Evolutionary conservation across 1,140 invertebrate genomes (phyloP), one percentile per base, ranked within the genome.

Genomic region (Drosophila obscura): DNA sequence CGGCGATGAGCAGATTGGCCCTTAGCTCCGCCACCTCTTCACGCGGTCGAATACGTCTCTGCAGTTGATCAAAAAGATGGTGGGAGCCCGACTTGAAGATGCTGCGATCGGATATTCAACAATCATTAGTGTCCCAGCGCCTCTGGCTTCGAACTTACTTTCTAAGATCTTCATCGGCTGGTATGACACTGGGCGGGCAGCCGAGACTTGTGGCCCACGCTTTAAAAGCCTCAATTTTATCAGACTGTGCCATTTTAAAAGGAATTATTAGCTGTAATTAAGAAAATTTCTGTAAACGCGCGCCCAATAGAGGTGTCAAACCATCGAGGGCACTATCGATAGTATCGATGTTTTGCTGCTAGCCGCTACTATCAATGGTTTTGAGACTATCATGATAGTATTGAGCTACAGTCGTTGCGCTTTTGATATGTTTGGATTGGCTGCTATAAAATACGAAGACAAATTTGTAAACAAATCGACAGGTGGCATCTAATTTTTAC

Each of bases 51-150:
- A 89, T 75, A 5, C 90, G 72, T 8, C 67, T 26, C 46, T 89
- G 82, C 22, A 91, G 52, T 26, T 82, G 75, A 7, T 51, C 60
- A 48, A 91, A 82, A 0, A 89, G 49, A 22, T 77, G 69, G n/a
- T 69, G 67, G 6, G 91, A 85, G 1, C 80, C 73, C 1, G 87
- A 83, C 41, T 91, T 91, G 7, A 85, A 83, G 39, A 91, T 82
- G 6, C 90, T 91, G 16, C n/a, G 53, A n/a, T 45, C 43, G 13
- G 35, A 59, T 19, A 7, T 28, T 28, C 11, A 15, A 9, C 1
- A 16, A 24, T 41, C 13, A 52, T 13, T 65, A 31, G 35, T 31
- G 9, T 48, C 16, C 6, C 9, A 22, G 8, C 22, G 9, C 19
- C 7, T 2, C 5, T 26, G 13, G n/a, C 5, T 8, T 2, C 11